A percentile compares a stretch with the other conserved stretches of the same genome.
Conservation (phyloP, 2,888 invertebrate genomes). For the Pollenia griseotomentosa region DNA sequence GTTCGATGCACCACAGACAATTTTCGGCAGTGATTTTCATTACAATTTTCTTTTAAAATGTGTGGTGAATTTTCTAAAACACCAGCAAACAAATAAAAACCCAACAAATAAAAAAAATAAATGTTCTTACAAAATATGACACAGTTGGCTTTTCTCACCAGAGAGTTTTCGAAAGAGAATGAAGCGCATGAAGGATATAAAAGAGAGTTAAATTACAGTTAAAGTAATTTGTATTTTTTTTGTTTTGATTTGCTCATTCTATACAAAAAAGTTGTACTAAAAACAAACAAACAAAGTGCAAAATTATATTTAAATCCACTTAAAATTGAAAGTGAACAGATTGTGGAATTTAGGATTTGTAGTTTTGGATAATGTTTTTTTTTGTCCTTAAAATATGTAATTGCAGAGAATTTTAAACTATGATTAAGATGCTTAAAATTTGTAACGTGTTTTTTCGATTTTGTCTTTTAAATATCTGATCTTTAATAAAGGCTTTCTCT, state of each 20-base stretch:
- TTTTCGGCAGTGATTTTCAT: slow-evolving; percentile 36
- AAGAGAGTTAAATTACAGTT: neutral
- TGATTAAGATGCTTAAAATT: too few relatives aligned
- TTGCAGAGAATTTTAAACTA: too few relatives aligned
- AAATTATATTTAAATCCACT: neutral
- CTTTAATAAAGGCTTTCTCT: too few relatives aligned
- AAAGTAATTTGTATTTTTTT: slow-evolving; percentile 33
- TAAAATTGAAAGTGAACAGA: neutral
- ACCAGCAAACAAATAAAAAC: too few relatives aligned
- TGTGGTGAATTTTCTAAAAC: slow-evolving; percentile 36
- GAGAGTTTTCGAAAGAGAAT: slow-evolving; percentile 25
- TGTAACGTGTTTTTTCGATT: too few relatives aligned
- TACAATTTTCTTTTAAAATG: neutral
- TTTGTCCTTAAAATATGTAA: too few relatives aligned
- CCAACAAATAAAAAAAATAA: neutral
- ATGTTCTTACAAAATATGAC: neutral
- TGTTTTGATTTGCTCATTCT: slow-evolving; percentile 60
- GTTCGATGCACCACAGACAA: neutral
- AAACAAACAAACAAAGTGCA: neutral
- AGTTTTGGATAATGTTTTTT: too few relatives aligned
- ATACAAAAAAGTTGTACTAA: slow-evolving; percentile 23
- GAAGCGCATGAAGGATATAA: neutral
- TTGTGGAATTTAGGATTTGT: neutral
- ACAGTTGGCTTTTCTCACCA: neutral
- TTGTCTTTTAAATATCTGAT: too few relatives aligned